Base-by-base conservation (phyloP, 2,888 invertebrate species). In the Bombylius discolor region DNA sequence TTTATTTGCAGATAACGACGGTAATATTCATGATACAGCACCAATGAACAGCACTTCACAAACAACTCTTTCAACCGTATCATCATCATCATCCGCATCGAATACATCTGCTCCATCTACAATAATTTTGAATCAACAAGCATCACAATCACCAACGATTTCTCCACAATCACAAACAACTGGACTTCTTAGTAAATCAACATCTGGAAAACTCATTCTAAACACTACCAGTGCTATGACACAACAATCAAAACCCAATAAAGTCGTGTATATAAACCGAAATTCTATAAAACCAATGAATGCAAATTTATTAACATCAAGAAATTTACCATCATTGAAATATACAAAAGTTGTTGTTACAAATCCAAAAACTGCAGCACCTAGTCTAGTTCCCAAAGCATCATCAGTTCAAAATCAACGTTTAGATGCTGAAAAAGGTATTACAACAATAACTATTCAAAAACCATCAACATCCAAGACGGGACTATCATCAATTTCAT, bases 1-100 rank as follows among this genome's bases (percentile, higher is more conserved):
- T 62, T 79, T 83, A 57, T 82, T 83, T 66, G 83, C 83, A 2
- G 82, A 83, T 61, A 81, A 80, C 60, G 73, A 74, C 44, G 74
- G 74, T 4, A 74, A 63, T 61, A 64, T 66, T 33, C 60, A 65
- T 54, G 62, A 66, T 53, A 50, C 65, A 11, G 54, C 61, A 13
- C 64, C 59, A 57, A 65, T 39, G 59, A 62, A 13, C 61, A 62
- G 53, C n/a, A 58, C 49, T 50, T 48, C 47, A 46, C 36, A 48
- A 47, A 47, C 34, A n/a, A 34, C 44, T 32, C 42, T 39, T 31
- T 31, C 51, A 46, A 48, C 55, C 34, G 49, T 12, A 9, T 57
- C 56, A 34, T 55, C 36, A 23, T 47, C 52, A 56, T 46, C 52
- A 55, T 42, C 39, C 44, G 5, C 48, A 13, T 23, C 39, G 1